Base-by-base conservation (phyloP, 2,888 invertebrate genomes). In the Pardosa pseudoannulata region DNA sequence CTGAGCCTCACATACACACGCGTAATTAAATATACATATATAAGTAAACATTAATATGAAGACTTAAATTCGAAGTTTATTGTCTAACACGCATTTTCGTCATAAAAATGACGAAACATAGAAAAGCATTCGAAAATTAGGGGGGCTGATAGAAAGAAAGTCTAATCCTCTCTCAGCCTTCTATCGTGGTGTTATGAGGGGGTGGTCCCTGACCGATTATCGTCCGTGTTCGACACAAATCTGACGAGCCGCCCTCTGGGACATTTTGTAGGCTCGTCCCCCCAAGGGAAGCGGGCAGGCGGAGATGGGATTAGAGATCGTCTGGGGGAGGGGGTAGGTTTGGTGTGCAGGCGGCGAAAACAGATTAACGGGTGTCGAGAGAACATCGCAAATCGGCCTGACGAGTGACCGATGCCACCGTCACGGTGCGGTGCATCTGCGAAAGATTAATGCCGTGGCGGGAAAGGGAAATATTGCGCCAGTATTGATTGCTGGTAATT, bases 321-420 rank as follows among this genome's bases (percentile, higher is more conserved):
- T 56, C 56, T 23, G 46, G 23, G 56, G 56, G 56, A 23, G 19
- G n/a, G 19, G 56, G 23, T n/a, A n/a, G n/a, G n/a, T n/a, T n/a
- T n/a, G n/a, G n/a, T n/a, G n/a, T 56, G 23, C 56, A 56, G 56
- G 56, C 56, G 56, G 13, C 56, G 56, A 56, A 56, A 56, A 56
- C 56, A 56, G 56, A 56, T 56, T 56, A 56, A 56, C 56, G 23
- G 56, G 56, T 23, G 56, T 23, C 19, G 56, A 56, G 56, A 56
- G 56, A 23, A 23, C 23, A 11, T 11, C 1, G 56, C n/a, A n/a
- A 56, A 56, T 23, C 23, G 19, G 56, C 23, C 56, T 56, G 56
- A 56, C 56, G 56, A 56, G 56, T 56, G 56, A 56, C 56, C 56
- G 56, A 56, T 56, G 56, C 56, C 56, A 56, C 56, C 56, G 56